phyloP scores from a whole-genome alignment of 1,140 invertebrate species.

The Pseudomyrmex cubaensis region DNA sequence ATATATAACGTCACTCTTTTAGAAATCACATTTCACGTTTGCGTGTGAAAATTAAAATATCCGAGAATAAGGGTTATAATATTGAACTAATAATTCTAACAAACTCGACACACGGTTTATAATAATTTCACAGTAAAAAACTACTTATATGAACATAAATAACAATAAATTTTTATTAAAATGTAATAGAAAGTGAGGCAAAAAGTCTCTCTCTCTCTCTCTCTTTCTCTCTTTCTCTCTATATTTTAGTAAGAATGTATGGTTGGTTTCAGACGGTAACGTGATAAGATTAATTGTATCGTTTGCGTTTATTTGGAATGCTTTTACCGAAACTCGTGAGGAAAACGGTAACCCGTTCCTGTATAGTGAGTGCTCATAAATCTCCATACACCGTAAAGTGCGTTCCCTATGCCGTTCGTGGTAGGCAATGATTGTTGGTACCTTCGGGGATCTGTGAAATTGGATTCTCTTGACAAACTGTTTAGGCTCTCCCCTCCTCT shows the following conservation, averaged over 20 bases:
- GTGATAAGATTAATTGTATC: conserved; percentile 46
- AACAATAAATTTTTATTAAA: no score
- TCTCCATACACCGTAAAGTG: conserved; percentile 46
- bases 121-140: no score
- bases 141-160: no score
- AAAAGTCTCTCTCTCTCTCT: not conserved
- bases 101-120: no score
- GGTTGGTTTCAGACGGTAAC: not conserved
- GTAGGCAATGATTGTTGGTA: conserved; percentile 52
- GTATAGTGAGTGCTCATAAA: conserved; percentile 45
- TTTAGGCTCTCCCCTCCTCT: conserved; percentile 13
- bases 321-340: not conserved
- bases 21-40: not conserved
- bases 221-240: not conserved
- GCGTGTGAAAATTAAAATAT: not conserved
- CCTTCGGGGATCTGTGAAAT: conserved; percentile 50
- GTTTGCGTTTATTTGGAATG: not conserved
- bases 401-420: conserved; percentile 23
- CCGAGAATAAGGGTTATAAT: not conserved
- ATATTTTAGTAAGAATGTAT: conserved; percentile 1
- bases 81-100: conserved; percentile 4
- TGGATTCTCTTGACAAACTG: conserved; percentile 63
- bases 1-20: not conserved
- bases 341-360: conserved; percentile 14
- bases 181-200: not conserved